Conservation (phyloP, 2,888 invertebrate species). For the Rapana venosa region DNA sequence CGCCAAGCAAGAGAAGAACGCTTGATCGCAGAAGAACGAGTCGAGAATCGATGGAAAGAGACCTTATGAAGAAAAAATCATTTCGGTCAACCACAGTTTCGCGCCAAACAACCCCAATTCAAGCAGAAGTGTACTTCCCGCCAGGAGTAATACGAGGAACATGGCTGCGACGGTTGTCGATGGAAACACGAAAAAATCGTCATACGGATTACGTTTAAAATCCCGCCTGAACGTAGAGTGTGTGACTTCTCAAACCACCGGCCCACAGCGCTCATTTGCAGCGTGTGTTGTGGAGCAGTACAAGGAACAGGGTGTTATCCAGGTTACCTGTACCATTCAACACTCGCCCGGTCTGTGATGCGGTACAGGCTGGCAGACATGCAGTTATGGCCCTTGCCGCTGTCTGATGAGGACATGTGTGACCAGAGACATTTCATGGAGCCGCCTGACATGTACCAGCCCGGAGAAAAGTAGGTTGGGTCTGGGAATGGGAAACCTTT, state of each 20-base stretch:
- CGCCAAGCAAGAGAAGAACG: constrained; percentile 6
- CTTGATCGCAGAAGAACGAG: neutral
- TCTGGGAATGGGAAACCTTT: neutral
- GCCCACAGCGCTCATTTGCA: constrained; percentile 44
- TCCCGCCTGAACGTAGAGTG: no score
- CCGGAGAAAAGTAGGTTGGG: constrained; percentile 16
- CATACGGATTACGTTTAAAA: constrained; percentile 43
- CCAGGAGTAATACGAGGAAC: constrained; percentile 46
- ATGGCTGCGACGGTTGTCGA: constrained; percentile 42
- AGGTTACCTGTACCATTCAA: constrained; percentile 55
- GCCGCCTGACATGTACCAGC: constrained; percentile 53
- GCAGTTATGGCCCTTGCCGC: constrained; percentile 53
- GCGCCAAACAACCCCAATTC: neutral
- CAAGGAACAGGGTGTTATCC: constrained; percentile 59
- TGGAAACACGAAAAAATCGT: constrained; percentile 34
- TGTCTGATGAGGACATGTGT: constrained; percentile 54
- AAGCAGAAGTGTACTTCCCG: constrained; percentile 43
- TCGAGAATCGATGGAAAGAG: neutral
- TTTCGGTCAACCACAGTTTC: neutral
- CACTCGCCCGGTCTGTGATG: constrained; percentile 51
- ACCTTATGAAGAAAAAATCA: neutral
- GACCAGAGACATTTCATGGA: constrained; percentile 54
- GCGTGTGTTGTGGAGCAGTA: constrained; percentile 49
- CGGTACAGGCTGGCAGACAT: constrained; percentile 52
- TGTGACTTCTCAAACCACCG: constrained; percentile 50